Evolutionary conservation across 2,113 vertebrate species (phyloP), one percentile per base, ranked within the genome.

Genomic region (Otus sunia): DNA sequence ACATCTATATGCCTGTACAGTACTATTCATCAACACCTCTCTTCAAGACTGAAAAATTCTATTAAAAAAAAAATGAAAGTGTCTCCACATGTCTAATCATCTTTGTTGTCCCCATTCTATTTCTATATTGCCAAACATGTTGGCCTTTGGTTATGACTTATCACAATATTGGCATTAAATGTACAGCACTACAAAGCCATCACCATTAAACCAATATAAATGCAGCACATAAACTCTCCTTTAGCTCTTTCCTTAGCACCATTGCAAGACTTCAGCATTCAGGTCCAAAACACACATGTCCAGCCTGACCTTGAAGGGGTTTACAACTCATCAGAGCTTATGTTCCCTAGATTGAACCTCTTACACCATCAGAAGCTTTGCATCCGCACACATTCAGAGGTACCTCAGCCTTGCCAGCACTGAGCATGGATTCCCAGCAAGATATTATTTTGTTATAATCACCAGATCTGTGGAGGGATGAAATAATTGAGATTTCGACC

Each of bases 151-250:
- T 20, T 56, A 29, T n/a, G 32, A 58, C 53, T 30, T 47, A 30
- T 69, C 23, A 53, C 26, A 63, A 12, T 3, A 39, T 3, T 27
- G 39, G 22, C 25, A 49, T 29, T 73, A 80, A 82, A 37, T 5
- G 4, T 37, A 27, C 1, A 0, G 45, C 52, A 15, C 30, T 16
- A 11, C 60, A 27, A 26, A 1, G 21, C 20, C 52, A 30, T 45
- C 11, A 9, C 26, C 18, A 15, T 60, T 62, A 52, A 62, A 49
- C 62, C 34, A 32, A n/a, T 5, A 6, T 29, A 39, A 84, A 66
- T 0, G 32, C 36, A 66, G 19, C 50, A 53, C 19, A 1, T 2
- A 37, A 8, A 45, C 37, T 30, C 36, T n/a, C 62, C 66, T 30
- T 50, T 15, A 71, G 45, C 41, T 75, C 43, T 45, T 64, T 37